Conservation (phyloP, 1,140 invertebrate species). For the Steinernema khuongi region DNA sequence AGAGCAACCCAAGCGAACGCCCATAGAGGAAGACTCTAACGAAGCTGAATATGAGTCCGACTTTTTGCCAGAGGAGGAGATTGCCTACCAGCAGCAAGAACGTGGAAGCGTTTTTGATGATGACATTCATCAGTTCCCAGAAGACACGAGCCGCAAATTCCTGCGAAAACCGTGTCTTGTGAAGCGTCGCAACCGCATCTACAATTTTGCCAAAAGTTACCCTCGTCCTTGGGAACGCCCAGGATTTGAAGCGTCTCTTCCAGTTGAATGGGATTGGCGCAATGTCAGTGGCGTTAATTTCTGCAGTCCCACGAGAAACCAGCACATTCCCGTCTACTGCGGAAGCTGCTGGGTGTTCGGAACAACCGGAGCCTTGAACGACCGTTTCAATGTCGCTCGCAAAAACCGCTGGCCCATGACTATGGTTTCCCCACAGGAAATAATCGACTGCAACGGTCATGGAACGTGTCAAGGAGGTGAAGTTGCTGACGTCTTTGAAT, state of each 20-base stretch:
- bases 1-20: background rate
- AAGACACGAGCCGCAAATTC: background rate
- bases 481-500: conserved; percentile 60
- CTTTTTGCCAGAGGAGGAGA: background rate
- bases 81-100: background rate
- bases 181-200: background rate
- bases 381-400: conserved; percentile 56
- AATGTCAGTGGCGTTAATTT: conserved; percentile 62
- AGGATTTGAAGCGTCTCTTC: conserved; percentile 42
- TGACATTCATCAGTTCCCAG: background rate
- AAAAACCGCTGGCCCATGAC: conserved; percentile 59
- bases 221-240: background rate
- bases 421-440: conserved; percentile 50
- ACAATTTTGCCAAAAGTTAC: background rate
- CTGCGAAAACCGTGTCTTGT: background rate
- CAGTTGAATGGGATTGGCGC: conserved; percentile 62
- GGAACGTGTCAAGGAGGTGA: conserved; percentile 62
- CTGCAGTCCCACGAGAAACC: conserved; percentile 61
- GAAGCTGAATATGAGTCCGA: conserved; percentile 6
- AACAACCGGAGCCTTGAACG: conserved; percentile 54
- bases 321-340: conserved; percentile 58
- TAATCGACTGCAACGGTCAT: conserved; percentile 61
- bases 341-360: conserved; percentile 58
- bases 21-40: background rate
- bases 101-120: background rate